Evolutionary conservation across 37 sponge, comb jelly and placozoan genomes (phyloP), one percentile per base, ranked within the genome.

Genomic region (Petrosia ficiformis): DNA sequence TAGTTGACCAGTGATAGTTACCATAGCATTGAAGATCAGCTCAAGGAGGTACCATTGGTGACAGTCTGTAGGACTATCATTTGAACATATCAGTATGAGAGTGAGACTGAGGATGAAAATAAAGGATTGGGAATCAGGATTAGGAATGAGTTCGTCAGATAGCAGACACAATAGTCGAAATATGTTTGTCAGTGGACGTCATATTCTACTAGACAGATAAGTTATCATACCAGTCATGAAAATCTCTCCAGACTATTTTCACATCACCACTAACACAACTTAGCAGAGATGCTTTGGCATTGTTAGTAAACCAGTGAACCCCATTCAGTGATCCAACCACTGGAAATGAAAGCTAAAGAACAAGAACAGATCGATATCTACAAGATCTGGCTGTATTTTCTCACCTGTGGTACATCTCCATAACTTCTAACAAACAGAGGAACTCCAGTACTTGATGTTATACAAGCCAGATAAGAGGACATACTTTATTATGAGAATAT

Each of bases 341-440:
- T 1, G 89, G 89, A 41, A 82, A 88, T 37, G 78, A 56, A 16
- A 77, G 78, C 89, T 88, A 75, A 24, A 22, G 63, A 41, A 25
- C 31, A 4, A 78, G 28, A 39, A 30, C 57, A 6, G 44, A 39
- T 26, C 44, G 24, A 14, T 30, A 5, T 44, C 14, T 6, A 4
- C 21, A 32, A 30, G 1, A 52, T 3, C n/a, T 30, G 4, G 59
- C n/a, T 14, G 30, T 40, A 29, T 24, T 34, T n/a, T 21, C 76
- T 86, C 33, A 81, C 82, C 39, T 57, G 82, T 8, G 77, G 88
- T 8, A 81, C 44, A 66, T 77, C 40, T 43, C 89, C 83, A 34
- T 57, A 73, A 22, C 79, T 82, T 59, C 89, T 77, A 37, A 82
- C 67, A 75, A 86, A 86, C 10, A 86, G 64, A 35, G 87, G 87